Evolutionary conservation across 2,797 vertebrate species (phyloP).

Genomic region (Naso thynnoides): DNA sequence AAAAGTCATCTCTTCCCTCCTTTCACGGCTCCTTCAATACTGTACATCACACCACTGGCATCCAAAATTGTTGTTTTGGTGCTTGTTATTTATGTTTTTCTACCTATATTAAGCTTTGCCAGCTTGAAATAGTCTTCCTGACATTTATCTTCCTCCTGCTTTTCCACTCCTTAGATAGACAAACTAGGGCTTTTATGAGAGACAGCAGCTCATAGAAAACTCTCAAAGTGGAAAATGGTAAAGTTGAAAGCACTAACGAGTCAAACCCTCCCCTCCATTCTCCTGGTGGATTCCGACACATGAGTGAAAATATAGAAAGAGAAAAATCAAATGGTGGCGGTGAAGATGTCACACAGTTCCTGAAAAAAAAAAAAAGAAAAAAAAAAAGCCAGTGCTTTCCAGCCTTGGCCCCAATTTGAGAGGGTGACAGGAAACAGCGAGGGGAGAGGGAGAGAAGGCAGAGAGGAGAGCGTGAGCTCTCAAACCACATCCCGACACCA

Average conservation of each 20-base stretch:
- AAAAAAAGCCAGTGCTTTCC: constrained; percentile 38
- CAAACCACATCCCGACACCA: constrained; percentile 73
- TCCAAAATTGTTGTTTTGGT: constrained; percentile 76
- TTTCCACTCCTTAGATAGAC: constrained; percentile 35
- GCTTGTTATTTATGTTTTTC: constrained; percentile 65
- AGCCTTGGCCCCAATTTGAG: constrained; percentile 46
- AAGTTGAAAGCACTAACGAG: constrained; percentile 51
- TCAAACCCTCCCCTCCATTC: constrained; percentile 29
- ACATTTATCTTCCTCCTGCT: constrained; percentile 66
- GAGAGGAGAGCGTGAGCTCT: constrained; percentile 64
- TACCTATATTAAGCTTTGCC: constrained; percentile 59
- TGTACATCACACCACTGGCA: constrained; percentile 69
- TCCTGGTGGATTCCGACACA: constrained; percentile 41
- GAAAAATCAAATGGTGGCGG: constrained; percentile 38
- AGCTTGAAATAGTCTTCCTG: constrained; percentile 66
- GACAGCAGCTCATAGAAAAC: constrained; percentile 50
- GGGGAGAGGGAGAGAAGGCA: constrained; percentile 46
- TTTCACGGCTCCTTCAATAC: constrained; percentile 52
- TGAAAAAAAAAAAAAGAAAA: no score
- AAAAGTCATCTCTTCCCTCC: constrained; percentile 61
- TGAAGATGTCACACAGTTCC: constrained; percentile 53
- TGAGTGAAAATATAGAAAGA: constrained; percentile 36
- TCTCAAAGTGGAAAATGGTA: constrained; percentile 60
- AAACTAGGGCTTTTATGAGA: constrained; percentile 50
- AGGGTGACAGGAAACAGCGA: constrained; percentile 58